Evolutionary conservation across 2,113 vertebrate genomes (phyloP).

Genomic region (Equus przewalskii): DNA sequence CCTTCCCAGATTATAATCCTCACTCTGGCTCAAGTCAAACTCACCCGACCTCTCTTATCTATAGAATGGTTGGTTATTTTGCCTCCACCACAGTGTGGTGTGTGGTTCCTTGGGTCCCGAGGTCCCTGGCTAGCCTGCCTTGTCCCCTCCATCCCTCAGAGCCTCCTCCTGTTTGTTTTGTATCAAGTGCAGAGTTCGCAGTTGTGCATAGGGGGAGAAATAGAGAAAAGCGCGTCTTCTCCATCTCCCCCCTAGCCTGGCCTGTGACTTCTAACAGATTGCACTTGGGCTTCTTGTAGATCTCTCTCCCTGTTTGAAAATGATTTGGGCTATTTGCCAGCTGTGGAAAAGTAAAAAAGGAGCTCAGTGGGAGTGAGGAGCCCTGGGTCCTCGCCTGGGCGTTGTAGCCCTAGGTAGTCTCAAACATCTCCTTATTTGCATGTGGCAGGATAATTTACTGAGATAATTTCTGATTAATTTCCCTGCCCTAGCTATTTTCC

Average conservation of each 20-base stretch:
- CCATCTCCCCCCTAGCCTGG: not conserved
- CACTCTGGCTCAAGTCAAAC: no score
- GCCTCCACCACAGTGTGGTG: no score
- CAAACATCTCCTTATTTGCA: not conserved
- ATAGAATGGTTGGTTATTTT: no score
- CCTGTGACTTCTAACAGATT: not conserved
- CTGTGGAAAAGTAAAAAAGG: fast-evolving
- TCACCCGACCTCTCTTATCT: no score
- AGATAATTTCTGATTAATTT: not conserved
- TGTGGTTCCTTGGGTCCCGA: not conserved
- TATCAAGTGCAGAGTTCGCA: not conserved
- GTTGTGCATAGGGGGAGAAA: not conserved
- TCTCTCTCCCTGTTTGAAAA: not conserved
- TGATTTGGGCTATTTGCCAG: not conserved
- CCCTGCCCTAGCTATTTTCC: not conserved
- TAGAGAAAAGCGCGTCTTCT: fast-evolving
- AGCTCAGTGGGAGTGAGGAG: fast-evolving
- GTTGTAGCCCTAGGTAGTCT: not conserved
- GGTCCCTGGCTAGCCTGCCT: no score
- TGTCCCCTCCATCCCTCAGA: not conserved
- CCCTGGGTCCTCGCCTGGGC: not conserved
- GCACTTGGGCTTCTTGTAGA: not conserved
- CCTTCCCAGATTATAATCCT: no score
- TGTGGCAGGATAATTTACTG: not conserved
- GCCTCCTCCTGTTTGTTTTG: not conserved